Evolutionary conservation across 1,140 invertebrate species (phyloP).

Genomic region (Tenebrio molitor): DNA sequence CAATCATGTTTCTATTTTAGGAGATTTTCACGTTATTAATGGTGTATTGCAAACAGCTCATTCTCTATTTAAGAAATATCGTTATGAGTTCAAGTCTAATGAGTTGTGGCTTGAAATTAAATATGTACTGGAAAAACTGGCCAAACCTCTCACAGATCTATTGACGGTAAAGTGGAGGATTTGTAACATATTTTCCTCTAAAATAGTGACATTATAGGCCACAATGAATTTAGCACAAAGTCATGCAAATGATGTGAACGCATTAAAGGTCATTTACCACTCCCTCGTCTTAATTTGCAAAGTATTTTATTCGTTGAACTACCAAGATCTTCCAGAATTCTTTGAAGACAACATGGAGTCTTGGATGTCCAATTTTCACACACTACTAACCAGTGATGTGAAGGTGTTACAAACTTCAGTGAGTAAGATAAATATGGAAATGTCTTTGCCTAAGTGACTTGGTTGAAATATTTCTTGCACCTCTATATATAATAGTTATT

Average conservation of each 20-base stretch:
- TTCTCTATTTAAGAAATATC: slow-evolving; percentile 96
- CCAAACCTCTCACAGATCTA: slow-evolving; percentile 92
- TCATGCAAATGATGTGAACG: slow-evolving; percentile 84
- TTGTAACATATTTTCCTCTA: background rate
- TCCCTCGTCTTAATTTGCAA: slow-evolving; percentile 93
- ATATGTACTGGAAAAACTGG: slow-evolving; percentile 94
- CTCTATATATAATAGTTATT: no score
- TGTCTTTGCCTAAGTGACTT: slow-evolving; percentile 7
- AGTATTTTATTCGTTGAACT: slow-evolving; percentile 97
- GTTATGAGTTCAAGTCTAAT: slow-evolving; percentile 96
- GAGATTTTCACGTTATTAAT: slow-evolving; percentile 96
- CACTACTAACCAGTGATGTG: slow-evolving; percentile 83
- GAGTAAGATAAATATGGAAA: slow-evolving; percentile 60
- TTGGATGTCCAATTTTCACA: slow-evolving; percentile 95
- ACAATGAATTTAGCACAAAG: slow-evolving; percentile 87
- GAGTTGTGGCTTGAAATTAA: slow-evolving; percentile 97
- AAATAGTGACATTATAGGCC: slow-evolving; percentile 69
- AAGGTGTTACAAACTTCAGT: slow-evolving; percentile 78
- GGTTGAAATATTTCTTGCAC: slow-evolving; percentile 6
- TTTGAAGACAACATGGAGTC: slow-evolving; percentile 97
- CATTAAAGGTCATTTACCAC: slow-evolving; percentile 90
- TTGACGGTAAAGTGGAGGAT: slow-evolving; percentile 82
- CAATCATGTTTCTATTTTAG: slow-evolving; percentile 70
- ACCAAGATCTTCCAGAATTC: slow-evolving; percentile 97
- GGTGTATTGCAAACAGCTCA: slow-evolving; percentile 95